A percentile compares a stretch with the other conserved stretches of the same genome.
These are phyloP conservation scores for Zosterops pallidus DNA, from an alignment of 2,113 vertebrate genomes.

Conservation along the genomic window DNA sequence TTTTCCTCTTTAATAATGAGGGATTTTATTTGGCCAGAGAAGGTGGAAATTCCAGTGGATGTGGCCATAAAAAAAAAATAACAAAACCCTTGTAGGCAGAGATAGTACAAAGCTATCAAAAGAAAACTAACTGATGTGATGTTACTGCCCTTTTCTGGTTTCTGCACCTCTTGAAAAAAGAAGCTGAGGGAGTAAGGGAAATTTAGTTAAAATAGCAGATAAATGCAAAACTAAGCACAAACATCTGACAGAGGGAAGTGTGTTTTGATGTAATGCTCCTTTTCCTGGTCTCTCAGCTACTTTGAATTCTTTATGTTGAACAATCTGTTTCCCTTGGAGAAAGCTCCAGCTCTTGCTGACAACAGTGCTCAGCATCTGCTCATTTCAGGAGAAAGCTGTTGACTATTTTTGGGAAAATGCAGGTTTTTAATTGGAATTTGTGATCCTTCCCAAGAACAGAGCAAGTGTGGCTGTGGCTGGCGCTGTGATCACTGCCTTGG, in stretches of 20 bases:
- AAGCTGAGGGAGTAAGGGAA: neutral
- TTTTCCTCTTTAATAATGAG: neutral
- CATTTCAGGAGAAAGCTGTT: neutral
- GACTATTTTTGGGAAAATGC: neutral
- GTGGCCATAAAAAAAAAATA: neutral
- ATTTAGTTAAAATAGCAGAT: neutral
- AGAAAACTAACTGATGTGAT: neutral
- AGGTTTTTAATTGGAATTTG: neutral
- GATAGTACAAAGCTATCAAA: neutral
- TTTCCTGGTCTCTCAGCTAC: neutral
- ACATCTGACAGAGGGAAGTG: neutral
- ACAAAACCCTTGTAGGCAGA: neutral
- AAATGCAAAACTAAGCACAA: neutral
- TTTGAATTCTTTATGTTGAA: constrained; percentile 5
- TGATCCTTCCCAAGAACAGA: neutral
- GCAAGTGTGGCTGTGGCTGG: neutral
- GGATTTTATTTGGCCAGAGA: neutral
- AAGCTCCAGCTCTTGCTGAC: neutral
- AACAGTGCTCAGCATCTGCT: neutral
- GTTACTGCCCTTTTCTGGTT: neutral
- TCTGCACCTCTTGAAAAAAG: neutral
- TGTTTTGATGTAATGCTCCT: neutral
- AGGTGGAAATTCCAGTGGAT: neutral
- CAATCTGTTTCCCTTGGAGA: constrained; percentile 21
- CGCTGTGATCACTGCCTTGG: neutral